Evolutionary conservation across 2,797 vertebrate species (phyloP).

Genomic region (Oceanodroma leucorhoa): DNA sequence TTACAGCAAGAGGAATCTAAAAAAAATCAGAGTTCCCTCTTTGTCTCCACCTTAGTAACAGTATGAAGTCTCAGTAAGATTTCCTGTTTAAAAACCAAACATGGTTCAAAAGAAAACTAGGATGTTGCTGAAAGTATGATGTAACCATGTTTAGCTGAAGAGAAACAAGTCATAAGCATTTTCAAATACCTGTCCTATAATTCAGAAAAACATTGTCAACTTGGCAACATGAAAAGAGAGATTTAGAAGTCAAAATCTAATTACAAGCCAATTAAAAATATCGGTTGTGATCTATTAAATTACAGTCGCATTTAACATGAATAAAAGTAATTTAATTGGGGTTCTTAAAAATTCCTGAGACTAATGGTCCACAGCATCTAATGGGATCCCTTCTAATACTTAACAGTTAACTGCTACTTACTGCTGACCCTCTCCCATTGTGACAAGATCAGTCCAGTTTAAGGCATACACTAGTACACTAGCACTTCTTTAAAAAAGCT

Average conservation of each 20-base stretch:
- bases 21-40: constrained; percentile 14
- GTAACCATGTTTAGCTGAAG: background rate
- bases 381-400: background rate
- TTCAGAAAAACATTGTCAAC: background rate
- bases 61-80: background rate
- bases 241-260: background rate
- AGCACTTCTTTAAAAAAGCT: background rate
- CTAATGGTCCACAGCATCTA: background rate
- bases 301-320: background rate
- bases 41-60: background rate
- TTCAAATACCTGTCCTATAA: background rate
- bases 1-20: background rate
- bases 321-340: background rate
- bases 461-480: background rate
- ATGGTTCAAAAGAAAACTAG: constrained; percentile 31
- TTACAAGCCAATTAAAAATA: background rate
- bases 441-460: background rate
- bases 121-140: background rate
- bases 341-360: background rate
- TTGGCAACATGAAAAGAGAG: background rate
- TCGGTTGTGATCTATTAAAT: background rate
- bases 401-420: background rate
- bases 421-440: background rate
- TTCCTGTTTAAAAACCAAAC: constrained; percentile 20
- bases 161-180: background rate